Conservation (phyloP, 2,113 vertebrate species). For the Glaucomys volans region DNA sequence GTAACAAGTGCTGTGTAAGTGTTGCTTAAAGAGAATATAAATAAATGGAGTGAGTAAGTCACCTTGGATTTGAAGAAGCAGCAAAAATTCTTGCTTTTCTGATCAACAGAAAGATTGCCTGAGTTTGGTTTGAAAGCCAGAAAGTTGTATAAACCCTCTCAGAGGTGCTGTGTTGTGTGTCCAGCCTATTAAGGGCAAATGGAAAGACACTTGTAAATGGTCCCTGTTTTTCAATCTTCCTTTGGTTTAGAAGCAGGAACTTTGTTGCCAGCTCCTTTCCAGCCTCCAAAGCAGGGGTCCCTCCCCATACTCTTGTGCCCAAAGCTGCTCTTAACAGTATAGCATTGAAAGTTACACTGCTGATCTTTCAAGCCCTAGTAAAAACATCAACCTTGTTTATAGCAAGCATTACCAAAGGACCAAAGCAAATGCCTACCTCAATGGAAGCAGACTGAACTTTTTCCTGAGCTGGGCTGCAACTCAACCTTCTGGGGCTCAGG, state of each 20-base stretch:
- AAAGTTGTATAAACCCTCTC: conserved; percentile 65
- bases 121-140: conserved; percentile 66
- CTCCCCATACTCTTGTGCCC: neutral
- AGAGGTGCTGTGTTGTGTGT: conserved; percentile 64
- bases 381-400: conserved; percentile 52
- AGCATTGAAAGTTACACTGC: neutral
- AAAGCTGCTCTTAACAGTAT: neutral
- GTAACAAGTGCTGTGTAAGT: neutral
- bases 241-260: neutral
- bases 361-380: conserved; percentile 33
- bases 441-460: neutral
- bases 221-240: neutral
- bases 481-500: neutral
- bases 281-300: neutral
- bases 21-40: neutral
- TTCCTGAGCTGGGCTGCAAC: neutral
- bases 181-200: conserved; percentile 76
- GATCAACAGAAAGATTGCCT: conserved; percentile 47
- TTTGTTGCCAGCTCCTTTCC: neutral
- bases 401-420: neutral
- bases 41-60: neutral
- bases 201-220: conserved; percentile 68
- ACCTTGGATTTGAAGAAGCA: conserved; percentile 62
- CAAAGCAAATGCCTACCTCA: neutral
- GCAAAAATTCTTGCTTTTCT: conserved; percentile 71